A percentile compares a stretch with the other conserved stretches of the same genome.
These are phyloP conservation scores for Berghia stephanieae DNA, from an alignment of 1,140 invertebrate genomes.

Conservation along the genomic window DNA sequence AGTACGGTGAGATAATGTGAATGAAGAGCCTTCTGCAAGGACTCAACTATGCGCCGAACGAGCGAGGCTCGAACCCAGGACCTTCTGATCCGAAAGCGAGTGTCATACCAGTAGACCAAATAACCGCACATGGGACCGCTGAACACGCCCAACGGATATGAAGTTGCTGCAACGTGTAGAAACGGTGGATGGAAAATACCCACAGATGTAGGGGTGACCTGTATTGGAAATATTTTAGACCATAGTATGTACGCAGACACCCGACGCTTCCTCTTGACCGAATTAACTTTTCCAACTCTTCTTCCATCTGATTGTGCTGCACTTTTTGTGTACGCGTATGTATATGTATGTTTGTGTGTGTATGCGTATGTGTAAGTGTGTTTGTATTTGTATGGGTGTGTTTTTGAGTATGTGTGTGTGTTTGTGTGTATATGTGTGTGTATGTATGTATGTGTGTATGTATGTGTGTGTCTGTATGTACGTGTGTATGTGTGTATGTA, in stretches of 20 bases:
- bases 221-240: neutral
- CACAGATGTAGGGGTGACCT: neutral
- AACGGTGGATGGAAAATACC: too few relatives aligned
- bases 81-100: too few relatives aligned
- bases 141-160: too few relatives aligned
- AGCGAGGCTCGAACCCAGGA: too few relatives aligned
- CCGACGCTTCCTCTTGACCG: neutral
- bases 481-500: neutral
- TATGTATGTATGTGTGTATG: constrained; percentile 12
- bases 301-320: neutral
- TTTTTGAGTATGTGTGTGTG: neutral
- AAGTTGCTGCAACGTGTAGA: too few relatives aligned
- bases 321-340: neutral
- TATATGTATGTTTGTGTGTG: constrained; percentile 13
- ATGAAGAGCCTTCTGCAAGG: too few relatives aligned
- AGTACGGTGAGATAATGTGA: too few relatives aligned
- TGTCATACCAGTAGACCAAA: too few relatives aligned
- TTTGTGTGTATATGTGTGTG: neutral
- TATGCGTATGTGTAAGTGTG: too few relatives aligned
- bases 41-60: too few relatives aligned
- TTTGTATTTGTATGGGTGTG: too few relatives aligned
- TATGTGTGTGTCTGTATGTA: constrained; percentile 3
- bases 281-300: neutral
- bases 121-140: too few relatives aligned
- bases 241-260: neutral